Percentiles rank a stretch among this genome's conserved stretches.
Evolutionary conservation across 2,113 vertebrate genomes (phyloP).

Genomic region (Apodemus speciosus): DNA sequence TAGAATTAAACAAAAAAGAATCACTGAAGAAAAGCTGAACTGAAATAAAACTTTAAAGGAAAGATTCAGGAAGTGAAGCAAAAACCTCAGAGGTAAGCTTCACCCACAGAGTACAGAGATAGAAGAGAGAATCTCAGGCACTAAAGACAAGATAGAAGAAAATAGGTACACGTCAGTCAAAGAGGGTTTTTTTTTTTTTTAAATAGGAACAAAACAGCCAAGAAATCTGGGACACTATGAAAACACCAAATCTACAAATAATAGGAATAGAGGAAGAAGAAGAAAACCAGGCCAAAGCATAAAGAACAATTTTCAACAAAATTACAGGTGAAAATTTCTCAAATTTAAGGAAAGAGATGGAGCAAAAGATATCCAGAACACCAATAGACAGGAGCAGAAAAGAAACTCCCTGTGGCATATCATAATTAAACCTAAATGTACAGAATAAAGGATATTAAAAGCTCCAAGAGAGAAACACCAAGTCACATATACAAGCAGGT

Average conservation of each 20-base stretch:
- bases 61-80: neutral
- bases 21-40: neutral
- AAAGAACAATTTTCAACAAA: neutral
- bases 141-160: neutral
- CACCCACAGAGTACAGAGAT: neutral
- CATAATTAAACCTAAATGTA: neutral
- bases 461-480: neutral
- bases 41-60: neutral
- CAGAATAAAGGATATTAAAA: neutral
- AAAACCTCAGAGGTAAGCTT: neutral
- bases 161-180: neutral
- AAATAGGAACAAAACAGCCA: neutral
- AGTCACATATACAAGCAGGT: neutral
- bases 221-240: constrained; percentile 3
- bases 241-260: neutral
- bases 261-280: neutral
- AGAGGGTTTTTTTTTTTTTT: neutral
- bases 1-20: neutral
- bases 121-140: neutral
- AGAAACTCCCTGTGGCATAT: neutral
- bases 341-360: neutral
- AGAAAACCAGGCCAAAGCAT: neutral
- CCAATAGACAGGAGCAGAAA: neutral
- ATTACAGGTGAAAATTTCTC: neutral
- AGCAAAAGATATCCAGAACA: neutral